Base-by-base conservation (phyloP, 2,888 invertebrate species). In the Camptogramma bilineatum region DNA sequence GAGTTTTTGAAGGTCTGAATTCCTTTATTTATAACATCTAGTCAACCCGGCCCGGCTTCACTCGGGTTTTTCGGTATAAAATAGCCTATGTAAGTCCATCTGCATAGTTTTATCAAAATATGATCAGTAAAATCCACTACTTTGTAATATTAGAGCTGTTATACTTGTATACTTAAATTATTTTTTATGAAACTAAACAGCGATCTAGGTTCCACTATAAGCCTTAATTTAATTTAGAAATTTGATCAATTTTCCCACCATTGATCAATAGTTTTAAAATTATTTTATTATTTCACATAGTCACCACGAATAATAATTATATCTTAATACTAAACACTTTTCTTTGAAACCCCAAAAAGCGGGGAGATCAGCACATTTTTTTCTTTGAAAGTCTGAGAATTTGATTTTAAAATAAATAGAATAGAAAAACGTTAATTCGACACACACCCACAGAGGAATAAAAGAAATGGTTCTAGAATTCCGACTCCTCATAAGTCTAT, bases 201-300 rank as follows among this genome's bases (percentile, higher is more conserved):
- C 62, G 16, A 44, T 51, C 56, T 39, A 52, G 42, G 17, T 46
- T 42, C 24, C 28, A 34, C 65, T 62, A 65, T 31, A 65, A 57
- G 53, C 65, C 61, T 65, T 61, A 55, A 28, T 51, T n/a, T 65
- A 65, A 51, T 65, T 61, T 57, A 65, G 57, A 65, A 65, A 51
- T 21, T 52, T 13, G 10, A 57, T 52, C 8, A 62, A 58, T 50
- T 4, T n/a, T 52, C 9, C n/a, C 18, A 19, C 18, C 16, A 42
- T 44, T 44, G 17, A 17, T 44, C 17, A 44, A 17, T 17, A 17
- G 44, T 44, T 44, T 44, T 39, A 39, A 16, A n/a, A 16, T 47
- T 47, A 21, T 17, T 16, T 18, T 46, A 46, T 46, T 18, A 44
- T 16, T 50, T 51, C n/a, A n/a, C 2, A 9, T 34, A 52, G 51